Conservation (phyloP, 2,113 vertebrate species). For the Furnarius figulus region DNA sequence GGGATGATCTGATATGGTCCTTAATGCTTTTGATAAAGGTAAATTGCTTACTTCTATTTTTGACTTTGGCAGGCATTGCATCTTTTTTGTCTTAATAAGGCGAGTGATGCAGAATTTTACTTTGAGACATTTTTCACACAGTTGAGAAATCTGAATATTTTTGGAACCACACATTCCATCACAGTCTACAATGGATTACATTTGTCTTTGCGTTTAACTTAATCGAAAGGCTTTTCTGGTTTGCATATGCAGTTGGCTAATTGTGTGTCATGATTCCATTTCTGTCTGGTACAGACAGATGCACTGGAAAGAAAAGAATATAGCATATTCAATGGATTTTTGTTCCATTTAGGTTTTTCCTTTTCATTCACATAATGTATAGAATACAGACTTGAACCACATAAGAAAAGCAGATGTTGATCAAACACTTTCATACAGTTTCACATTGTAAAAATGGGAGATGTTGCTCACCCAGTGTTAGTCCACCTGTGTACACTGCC, state of each 20-base stretch:
- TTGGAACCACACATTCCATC: not conserved
- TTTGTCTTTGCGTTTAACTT: not conserved
- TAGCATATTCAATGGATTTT: rapidly evolving
- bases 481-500: rapidly evolving
- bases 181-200: not conserved
- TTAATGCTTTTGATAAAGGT: not conserved
- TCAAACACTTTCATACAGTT: not conserved
- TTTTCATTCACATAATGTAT: not conserved
- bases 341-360: not conserved
- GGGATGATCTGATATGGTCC: not conserved
- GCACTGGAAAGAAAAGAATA: not conserved
- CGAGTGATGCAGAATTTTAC: not conserved
- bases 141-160: not conserved
- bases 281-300: not conserved
- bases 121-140: not conserved
- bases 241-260: not conserved
- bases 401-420: not conserved
- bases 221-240: not conserved
- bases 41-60: not conserved
- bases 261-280: not conserved
- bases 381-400: not conserved
- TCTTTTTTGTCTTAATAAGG: not conserved
- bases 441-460: not conserved
- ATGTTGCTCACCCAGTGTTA: not conserved
- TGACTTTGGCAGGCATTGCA: not conserved